These are phyloP conservation scores for Pocota personata DNA, from an alignment of 2,888 invertebrate genomes.

Conservation along the genomic window DNA sequence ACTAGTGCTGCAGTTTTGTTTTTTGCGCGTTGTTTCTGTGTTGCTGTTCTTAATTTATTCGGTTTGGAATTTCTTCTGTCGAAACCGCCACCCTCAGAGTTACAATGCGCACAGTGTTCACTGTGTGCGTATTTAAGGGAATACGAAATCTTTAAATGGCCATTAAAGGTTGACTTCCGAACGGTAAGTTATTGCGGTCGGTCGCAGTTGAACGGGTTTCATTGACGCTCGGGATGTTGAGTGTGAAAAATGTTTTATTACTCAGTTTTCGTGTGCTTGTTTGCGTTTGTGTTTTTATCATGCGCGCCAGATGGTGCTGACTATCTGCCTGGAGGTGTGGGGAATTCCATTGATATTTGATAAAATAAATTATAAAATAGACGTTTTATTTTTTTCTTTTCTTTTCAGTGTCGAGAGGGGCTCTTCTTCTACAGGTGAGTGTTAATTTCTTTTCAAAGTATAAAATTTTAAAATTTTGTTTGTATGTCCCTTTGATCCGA, in stretches of 20 bases:
- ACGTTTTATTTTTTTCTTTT: background rate
- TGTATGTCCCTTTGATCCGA: too few relatives aligned
- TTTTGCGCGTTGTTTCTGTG: constrained; percentile 11
- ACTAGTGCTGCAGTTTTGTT: background rate
- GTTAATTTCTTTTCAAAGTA: too few relatives aligned
- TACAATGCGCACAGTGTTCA: background rate
- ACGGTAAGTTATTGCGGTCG: constrained; percentile 74
- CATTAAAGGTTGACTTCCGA: constrained; percentile 64
- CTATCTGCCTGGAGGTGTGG: background rate
- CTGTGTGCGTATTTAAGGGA: constrained; percentile 2
- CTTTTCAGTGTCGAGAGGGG: background rate
- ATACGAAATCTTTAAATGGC: constrained; percentile 58
- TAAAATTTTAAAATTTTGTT: too few relatives aligned
- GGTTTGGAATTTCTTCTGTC: constrained; percentile 52
- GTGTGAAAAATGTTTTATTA: constrained; percentile 64
- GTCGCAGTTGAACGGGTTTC: constrained; percentile 68
- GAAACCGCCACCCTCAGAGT: constrained; percentile 37
- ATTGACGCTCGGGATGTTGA: constrained; percentile 67
- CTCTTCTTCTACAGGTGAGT: background rate
- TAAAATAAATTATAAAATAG: background rate
- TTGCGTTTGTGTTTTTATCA: constrained; percentile 12
- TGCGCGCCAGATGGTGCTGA: constrained; percentile 47
- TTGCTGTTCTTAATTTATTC: constrained; percentile 62
- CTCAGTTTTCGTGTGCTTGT: background rate
- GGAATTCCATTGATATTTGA: constrained; percentile 4